These are phyloP conservation scores for Uria aalge DNA, from an alignment of 2,113 vertebrate genomes.

Conservation along the genomic window DNA sequence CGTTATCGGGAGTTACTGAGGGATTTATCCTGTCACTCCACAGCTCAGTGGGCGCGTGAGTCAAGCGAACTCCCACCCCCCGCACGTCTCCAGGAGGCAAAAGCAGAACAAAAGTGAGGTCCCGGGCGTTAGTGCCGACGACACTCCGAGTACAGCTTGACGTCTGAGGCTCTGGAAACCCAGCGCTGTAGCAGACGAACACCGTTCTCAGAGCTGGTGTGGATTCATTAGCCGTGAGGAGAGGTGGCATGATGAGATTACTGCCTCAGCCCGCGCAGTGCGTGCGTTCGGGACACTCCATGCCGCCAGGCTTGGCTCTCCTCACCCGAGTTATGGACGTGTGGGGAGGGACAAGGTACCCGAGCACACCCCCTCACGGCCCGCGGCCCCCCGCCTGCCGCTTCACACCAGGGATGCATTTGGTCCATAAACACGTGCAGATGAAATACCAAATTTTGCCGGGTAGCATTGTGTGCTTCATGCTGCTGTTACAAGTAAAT, in stretches of 20 bases:
- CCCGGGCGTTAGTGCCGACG: not conserved
- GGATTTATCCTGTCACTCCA: not conserved
- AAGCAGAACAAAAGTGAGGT: not conserved
- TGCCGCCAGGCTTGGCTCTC: not conserved
- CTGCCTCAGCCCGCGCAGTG: not conserved
- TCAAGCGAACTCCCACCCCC: not conserved
- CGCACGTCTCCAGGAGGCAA: not conserved
- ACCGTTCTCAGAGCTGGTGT: not conserved
- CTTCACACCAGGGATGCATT: not conserved
- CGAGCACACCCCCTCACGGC: not conserved
- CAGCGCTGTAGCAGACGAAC: not conserved
- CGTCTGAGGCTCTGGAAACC: not conserved
- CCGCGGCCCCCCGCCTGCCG: not conserved
- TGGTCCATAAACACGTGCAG: accelerated
- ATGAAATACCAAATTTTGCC: not conserved
- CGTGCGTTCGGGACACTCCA: accelerated
- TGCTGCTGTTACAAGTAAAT: not conserved
- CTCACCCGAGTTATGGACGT: accelerated
- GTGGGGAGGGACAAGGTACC: not conserved
- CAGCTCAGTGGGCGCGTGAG: not conserved
- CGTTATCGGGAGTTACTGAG: not conserved
- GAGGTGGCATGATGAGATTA: not conserved
- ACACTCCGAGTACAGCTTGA: not conserved
- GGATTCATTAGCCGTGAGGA: not conserved
- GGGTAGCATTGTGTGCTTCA: accelerated